Base-by-base conservation (phyloP, 2,888 invertebrate genomes). In the Furcula furcula region DNA sequence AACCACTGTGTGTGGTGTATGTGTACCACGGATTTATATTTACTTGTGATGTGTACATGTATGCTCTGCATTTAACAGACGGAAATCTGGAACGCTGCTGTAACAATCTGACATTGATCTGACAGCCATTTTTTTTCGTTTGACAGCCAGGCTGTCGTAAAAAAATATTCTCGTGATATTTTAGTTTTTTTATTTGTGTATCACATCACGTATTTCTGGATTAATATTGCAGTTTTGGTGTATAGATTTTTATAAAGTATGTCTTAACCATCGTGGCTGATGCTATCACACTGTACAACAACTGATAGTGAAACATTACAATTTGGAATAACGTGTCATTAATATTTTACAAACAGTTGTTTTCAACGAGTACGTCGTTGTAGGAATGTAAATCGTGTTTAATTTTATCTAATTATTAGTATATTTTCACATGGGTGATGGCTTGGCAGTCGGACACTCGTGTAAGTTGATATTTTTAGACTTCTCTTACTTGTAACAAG, bases 381-480 rank as follows among this genome's bases (percentile, higher is more conserved):
- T 74, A 78, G 81, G 79, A 82, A 85, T 80, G 73, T 76, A 78
- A 76, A 83, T 78, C 76, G 77, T 78, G 75, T 76, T 65, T 65
- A 58, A 73, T 77, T 83, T 60, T 62, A 69, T 75, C 75, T 67
- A 68, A 65, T 71, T 80, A 79, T 72, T 79, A 81, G 86, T 85
- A 69, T 67, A 76, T 71, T 73, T 79, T 80, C 86, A 79, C 82
- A 87, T 88, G 87, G 87, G 87, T 87, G 79, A 88, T 88, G 88
- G 88, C 88, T 87, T 88, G 88, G 88, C 88, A 87, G 78, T 80
- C 83, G 79, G 88, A 87, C 77, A 82, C 84, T 71, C 87, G 84
- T 83, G 88, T 88, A 77, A 82, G 88, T 56, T 29, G 23, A 16
- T 31, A 28, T 44, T 40, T 31, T 32, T 80, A 47, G 31, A 35